Base-by-base conservation (phyloP, 2,797 vertebrate species). In the Petrocephalus schoutedeni region DNA sequence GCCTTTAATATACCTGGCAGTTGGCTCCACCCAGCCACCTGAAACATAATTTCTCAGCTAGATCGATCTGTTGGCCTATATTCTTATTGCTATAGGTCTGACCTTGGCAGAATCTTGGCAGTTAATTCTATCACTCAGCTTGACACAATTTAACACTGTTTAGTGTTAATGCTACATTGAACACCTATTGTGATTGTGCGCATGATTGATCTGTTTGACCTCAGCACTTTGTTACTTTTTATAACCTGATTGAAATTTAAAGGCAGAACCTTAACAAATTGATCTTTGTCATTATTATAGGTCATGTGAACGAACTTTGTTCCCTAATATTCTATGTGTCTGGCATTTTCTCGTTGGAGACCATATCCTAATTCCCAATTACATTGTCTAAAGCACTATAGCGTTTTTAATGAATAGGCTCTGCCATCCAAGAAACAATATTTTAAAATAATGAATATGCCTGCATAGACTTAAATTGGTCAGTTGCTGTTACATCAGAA, bases 401-500 rank as follows among this genome's bases (percentile, higher is more conserved):
- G 80, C 41, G 67, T 67, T 88, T 92, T 94, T 94, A 94, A 95
- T 95, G 94, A 94, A 94, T 93, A 90, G 92, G 90, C 93, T 90
- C 92, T 92, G 92, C 93, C 92, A 93, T 93, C 89, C 59, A 41
- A 91, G 92, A 90, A 91, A 23, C n/a, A 41, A 21, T 14, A 86
- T 58, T 23, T 77, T 12, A 53, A 86, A 71, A 59, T 4, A n/a
- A 87, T 90, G 89, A 92, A 91, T 1, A 28, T 58, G 67, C 28
- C 53, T 41, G 57, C n/a, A n/a, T 86, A 5, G 28, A n/a, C 36
- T 59, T 61, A 1, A 10, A 10, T 41, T 32, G 23, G 9, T 36
- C 4, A 85, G 32, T 56, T 54, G 12, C 45, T 57, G 51, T 56
- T 36, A 85, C 19, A 56, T 85, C 14, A 7, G 51, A 85, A 54